Evolutionary conservation across 2,888 invertebrate species (phyloP), one percentile per base, ranked within the genome.

Genomic region (Teleogryllus oceanicus): DNA sequence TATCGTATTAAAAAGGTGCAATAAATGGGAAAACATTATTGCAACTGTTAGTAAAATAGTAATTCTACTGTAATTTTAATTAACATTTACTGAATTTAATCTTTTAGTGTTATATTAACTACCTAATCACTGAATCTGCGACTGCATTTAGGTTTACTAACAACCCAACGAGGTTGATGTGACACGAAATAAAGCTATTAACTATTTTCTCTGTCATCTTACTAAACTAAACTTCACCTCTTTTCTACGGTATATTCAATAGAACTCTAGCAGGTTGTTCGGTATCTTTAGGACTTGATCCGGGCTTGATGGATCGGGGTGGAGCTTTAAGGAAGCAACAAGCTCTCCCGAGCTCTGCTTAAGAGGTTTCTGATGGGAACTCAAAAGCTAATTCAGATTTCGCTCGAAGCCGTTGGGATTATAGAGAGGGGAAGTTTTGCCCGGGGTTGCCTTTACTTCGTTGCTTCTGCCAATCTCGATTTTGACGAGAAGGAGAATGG

Each of bases 361-460:
- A n/a, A n/a, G n/a, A 62, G 62, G 62, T 62, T 62, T n/a, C 62
- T 62, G 62, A 62, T 62, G 62, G 62, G 62, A 62, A 62, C 62
- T 62, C n/a, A 11, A 62, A 62, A 62, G 62, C 62, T 62, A 62
- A 62, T 62, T n/a, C 62, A 13, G 62, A 62, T 62, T 62, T 62
- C n/a, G 62, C 62, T 62, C 16, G 62, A 62, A 62, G 62, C 62
- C n/a, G 62, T 62, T 62, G 62, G 62, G 62, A 62, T 62, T 62
- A 62, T 62, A 37, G 37, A 37, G 62, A 12, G 62, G 62, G 13
- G 13, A 62, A 62, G 62, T 62, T 62, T 62, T 5, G 16, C 8
- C 37, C 37, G 16, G n/a, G 62, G 62, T 3, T 62, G 13, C 16
- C 62, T 62, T 62, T 4, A 62, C 62, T 11, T 62, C n/a, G 62